A percentile compares a stretch with the other conserved stretches of the same genome.
Conservation (phyloP, 2,113 vertebrate species). For the Copsychus sechellarum region DNA sequence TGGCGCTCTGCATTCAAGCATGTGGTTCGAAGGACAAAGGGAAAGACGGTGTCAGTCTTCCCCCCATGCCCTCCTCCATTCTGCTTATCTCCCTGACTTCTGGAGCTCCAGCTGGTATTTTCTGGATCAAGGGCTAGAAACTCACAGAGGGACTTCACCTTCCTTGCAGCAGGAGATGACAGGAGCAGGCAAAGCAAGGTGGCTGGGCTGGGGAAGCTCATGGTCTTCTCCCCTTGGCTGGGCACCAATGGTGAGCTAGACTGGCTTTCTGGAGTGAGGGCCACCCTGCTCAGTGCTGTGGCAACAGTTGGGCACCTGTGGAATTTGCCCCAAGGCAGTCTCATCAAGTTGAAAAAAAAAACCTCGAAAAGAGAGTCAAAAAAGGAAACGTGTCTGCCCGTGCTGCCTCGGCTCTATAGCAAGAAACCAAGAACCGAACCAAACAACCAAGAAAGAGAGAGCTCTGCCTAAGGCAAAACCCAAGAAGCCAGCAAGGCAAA, state of each 20-base stretch:
- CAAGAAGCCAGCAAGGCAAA: background rate
- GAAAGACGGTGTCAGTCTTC: background rate
- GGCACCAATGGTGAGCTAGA: background rate
- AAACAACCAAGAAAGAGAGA: background rate
- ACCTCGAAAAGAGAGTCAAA: background rate
- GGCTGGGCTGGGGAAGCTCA: background rate
- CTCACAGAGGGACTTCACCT: background rate
- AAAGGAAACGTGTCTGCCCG: background rate
- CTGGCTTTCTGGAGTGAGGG: background rate
- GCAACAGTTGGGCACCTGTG: background rate
- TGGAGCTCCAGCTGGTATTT: background rate
- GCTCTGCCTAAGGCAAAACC: background rate
- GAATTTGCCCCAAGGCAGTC: background rate
- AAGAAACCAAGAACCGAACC: background rate
- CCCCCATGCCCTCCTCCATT: background rate
- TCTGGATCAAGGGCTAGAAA: background rate
- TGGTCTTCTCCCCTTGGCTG: background rate
- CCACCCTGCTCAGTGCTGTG: background rate
- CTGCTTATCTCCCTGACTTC: background rate
- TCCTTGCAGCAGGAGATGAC: background rate
- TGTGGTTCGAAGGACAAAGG: background rate
- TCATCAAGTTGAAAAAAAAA: background rate
- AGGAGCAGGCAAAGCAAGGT: background rate
- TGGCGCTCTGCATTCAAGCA: background rate
- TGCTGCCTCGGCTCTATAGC: background rate